phyloP scores from a whole-genome alignment of 1,140 invertebrate species.

The Meloidogyne floridensis region DNA sequence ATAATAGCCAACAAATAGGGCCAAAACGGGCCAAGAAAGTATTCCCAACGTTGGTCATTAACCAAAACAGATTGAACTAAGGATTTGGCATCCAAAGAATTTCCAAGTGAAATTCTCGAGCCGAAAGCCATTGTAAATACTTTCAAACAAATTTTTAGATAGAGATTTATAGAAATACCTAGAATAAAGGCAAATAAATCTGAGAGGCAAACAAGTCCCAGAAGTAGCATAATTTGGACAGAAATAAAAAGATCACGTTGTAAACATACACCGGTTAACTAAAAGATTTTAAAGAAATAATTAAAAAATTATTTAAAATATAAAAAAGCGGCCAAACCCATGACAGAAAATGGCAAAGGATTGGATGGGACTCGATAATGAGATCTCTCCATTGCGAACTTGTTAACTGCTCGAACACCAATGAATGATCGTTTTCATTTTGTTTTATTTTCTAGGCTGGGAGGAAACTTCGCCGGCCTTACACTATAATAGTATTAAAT shows the following conservation, averaged over 20 bases:
- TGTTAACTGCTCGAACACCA: no score
- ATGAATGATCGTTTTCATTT: no score
- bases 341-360: no score
- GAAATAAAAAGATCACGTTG: constrained; percentile 47
- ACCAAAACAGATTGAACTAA: constrained; percentile 32
- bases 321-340: no score
- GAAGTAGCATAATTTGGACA: constrained; percentile 49
- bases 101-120: constrained; percentile 30
- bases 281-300: constrained; percentile 25
- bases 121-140: constrained; percentile 54
- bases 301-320: background rate
- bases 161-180: background rate
- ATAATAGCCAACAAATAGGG: constrained; percentile 57
- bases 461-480: no score
- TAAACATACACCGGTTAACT: constrained; percentile 50
- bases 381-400: no score
- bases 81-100: constrained; percentile 16
- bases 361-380: no score
- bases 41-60: constrained; percentile 43
- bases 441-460: no score
- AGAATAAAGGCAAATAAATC: constrained; percentile 50
- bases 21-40: constrained; percentile 53
- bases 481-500: no score
- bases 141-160: constrained; percentile 8
- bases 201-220: constrained; percentile 49